phyloP scores from a whole-genome alignment of 2,113 vertebrate species.

The Indri indri region DNA sequence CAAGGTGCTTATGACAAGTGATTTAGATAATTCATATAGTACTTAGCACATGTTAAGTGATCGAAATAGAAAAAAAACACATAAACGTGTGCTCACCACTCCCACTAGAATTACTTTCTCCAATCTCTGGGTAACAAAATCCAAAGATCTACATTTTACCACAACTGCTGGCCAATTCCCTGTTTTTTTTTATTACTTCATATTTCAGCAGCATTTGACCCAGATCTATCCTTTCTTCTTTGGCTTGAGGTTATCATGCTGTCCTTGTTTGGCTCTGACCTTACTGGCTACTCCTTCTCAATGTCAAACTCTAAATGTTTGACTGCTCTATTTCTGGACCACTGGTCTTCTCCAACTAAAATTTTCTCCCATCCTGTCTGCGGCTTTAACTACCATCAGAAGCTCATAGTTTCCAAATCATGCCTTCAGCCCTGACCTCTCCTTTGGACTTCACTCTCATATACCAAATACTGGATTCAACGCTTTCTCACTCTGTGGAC shows the following conservation, averaged over 20 bases:
- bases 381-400: neutral
- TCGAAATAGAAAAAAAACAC: neutral
- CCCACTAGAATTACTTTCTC: neutral
- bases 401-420: neutral
- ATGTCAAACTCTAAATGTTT: neutral
- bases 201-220: neutral
- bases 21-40: neutral
- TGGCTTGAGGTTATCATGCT: neutral
- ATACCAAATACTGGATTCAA: too few species aligned
- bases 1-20: neutral
- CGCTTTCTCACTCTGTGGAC: neutral
- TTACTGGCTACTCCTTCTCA: neutral
- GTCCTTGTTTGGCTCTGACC: neutral
- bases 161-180: too few species aligned
- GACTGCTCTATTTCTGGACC: neutral
- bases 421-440: neutral
- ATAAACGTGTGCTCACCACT: neutral
- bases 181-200: neutral
- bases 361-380: fast-evolving
- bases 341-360: neutral
- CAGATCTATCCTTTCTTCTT: neutral
- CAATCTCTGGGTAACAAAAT: neutral
- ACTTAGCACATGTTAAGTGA: neutral
- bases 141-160: neutral
- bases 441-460: neutral